Evolutionary conservation across 1,140 invertebrate genomes (phyloP).

Genomic region (Drosophila novamexicana): DNA sequence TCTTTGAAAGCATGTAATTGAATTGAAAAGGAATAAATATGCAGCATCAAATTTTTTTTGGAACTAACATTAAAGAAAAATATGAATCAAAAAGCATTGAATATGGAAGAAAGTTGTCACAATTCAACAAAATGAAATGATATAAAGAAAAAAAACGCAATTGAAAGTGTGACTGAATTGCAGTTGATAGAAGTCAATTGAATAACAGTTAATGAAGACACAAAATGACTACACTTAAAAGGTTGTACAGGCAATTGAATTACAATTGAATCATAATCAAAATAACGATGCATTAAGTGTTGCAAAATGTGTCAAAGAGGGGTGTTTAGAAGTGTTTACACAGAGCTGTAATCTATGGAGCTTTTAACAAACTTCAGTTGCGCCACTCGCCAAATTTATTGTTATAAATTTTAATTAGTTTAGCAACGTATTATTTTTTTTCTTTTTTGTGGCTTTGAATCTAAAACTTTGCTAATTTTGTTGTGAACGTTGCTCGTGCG

Average conservation of each 20-base stretch:
- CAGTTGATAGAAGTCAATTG: conserved; percentile 2
- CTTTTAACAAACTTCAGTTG: conserved; percentile 10
- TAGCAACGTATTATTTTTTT: conserved; percentile 23
- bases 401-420: conserved; percentile 66
- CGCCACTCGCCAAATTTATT: conserved; percentile 27
- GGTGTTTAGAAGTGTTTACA: background rate
- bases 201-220: conserved; percentile 2
- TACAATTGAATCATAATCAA: conserved; percentile 2
- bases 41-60: too few species aligned
- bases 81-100: background rate
- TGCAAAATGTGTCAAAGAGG: background rate
- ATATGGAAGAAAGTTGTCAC: conserved; percentile 12
- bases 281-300: conserved; percentile 2
- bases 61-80: too few species aligned
- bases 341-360: background rate
- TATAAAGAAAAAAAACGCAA: background rate
- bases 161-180: conserved; percentile 14
- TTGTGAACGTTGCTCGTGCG: conserved; percentile 36
- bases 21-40: too few species aligned
- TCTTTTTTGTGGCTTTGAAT: conserved; percentile 21
- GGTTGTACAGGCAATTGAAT: conserved; percentile 4
- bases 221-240: background rate
- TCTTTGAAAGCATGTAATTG: too few species aligned
- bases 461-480: conserved; percentile 40
- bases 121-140: background rate